Conservation (phyloP, 2,797 vertebrate genomes). For the Acomys russatus region DNA sequence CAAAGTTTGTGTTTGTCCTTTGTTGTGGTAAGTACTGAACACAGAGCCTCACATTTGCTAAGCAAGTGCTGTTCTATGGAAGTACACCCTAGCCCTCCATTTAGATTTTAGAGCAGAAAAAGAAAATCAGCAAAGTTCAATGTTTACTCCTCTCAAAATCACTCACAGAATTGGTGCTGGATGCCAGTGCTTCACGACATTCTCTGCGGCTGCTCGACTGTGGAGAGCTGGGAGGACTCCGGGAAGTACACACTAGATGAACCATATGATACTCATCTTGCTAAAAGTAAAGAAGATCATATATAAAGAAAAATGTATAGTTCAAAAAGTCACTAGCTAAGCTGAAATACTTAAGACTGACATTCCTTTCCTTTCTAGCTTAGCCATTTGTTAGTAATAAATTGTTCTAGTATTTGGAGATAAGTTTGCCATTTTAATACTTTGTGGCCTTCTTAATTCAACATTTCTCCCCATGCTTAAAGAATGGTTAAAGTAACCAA, state of each 20-base stretch:
- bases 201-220: conserved; percentile 89
- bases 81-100: background rate
- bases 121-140: conserved; percentile 42
- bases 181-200: conserved; percentile 87
- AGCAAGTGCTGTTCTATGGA: no score
- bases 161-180: conserved; percentile 91
- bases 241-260: conserved; percentile 97
- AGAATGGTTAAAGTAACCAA: conserved; percentile 47
- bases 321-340: conserved; percentile 37
- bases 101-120: conserved; percentile 37
- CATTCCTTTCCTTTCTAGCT: conserved; percentile 28
- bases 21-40: background rate
- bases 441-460: conserved; percentile 39
- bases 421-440: conserved; percentile 25
- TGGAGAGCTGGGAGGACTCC: conserved; percentile 95
- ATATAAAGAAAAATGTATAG: conserved; percentile 75
- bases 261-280: conserved; percentile 99
- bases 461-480: background rate
- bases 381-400: conserved; percentile 22
- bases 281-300: conserved; percentile 89
- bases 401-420: background rate
- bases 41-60: background rate
- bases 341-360: conserved; percentile 45
- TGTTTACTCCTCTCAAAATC: conserved; percentile 21
- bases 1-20: background rate